Percentiles rank a stretch among this genome's conserved stretches.
These are phyloP conservation scores for Leucosticte australis DNA, from an alignment of 2,113 vertebrate genomes.

Conservation along the genomic window DNA sequence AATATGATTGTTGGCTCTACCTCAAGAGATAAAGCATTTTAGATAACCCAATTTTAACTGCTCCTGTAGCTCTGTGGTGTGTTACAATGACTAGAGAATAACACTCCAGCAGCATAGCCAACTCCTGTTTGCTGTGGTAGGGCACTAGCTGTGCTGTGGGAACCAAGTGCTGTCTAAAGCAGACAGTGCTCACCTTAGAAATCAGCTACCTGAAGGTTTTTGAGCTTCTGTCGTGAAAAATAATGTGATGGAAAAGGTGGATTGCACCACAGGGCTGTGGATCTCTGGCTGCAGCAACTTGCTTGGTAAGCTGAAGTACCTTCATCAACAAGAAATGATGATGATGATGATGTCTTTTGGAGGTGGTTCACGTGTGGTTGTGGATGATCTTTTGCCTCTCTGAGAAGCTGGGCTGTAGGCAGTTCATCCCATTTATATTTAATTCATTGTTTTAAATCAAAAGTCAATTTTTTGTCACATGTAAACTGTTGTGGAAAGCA, in stretches of 20 bases:
- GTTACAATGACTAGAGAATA: neutral
- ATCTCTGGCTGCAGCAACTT: constrained; percentile 15
- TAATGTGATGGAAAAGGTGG: neutral
- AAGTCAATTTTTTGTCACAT: neutral
- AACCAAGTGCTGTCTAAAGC: neutral
- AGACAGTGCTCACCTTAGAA: neutral
- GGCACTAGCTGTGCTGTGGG: constrained; percentile 2
- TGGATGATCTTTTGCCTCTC: neutral
- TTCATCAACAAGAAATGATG: neutral
- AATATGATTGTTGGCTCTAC: constrained; percentile 67
- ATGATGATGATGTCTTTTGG: neutral
- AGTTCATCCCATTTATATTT: neutral
- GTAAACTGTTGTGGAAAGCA: constrained; percentile 4
- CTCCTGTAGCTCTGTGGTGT: neutral
- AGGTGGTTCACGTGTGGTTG: neutral
- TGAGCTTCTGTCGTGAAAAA: neutral
- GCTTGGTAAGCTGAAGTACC: neutral
- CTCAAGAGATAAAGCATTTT: constrained; percentile 51
- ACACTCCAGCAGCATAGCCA: constrained; percentile 14
- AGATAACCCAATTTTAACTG: constrained; percentile 47
- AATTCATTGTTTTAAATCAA: neutral
- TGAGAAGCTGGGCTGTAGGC: neutral
- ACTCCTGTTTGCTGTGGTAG: neutral
- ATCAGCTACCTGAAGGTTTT: neutral
- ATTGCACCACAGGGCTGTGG: neutral